These are phyloP conservation scores for Oceanodroma tethys DNA, from an alignment of 2,113 vertebrate species.

Conservation along the genomic window DNA sequence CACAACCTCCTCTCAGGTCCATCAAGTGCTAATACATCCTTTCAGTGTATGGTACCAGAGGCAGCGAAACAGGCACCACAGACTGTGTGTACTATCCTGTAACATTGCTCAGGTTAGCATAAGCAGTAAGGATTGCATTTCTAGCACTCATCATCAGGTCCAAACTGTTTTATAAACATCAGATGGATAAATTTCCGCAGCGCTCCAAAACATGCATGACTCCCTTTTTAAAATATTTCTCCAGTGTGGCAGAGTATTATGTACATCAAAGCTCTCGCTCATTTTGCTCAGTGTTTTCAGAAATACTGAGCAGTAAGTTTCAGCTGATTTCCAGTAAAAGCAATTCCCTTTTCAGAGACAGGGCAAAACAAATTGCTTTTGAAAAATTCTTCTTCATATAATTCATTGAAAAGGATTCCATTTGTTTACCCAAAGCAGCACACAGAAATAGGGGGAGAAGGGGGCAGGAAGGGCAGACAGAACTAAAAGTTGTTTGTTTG, in stretches of 20 bases:
- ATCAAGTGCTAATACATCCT: too few species aligned
- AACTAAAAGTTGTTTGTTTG: not conserved
- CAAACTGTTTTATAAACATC: not conserved
- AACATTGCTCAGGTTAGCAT: not conserved
- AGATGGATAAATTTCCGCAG: not conserved
- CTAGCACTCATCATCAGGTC: not conserved
- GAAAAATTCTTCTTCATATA: not conserved
- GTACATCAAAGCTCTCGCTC: not conserved
- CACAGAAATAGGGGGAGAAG: not conserved
- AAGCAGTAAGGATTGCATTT: not conserved
- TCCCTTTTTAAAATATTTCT: not conserved
- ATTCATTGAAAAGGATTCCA: not conserved
- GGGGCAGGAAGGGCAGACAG: not conserved
- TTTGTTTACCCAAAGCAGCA: not conserved
- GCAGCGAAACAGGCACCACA: not conserved
- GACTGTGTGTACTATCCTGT: not conserved
- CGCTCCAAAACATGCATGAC: not conserved
- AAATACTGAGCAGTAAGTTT: not conserved
- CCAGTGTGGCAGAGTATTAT: accelerated
- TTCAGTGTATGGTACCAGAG: not conserved
- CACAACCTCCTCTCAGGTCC: not conserved
- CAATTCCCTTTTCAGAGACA: not conserved
- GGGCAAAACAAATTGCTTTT: not conserved
- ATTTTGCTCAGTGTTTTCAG: not conserved
- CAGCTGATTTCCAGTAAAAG: not conserved